Evolutionary conservation across 35 echinoderm and acorn worm species (phyloP).

Genomic region (Nesometra sesokonis): DNA sequence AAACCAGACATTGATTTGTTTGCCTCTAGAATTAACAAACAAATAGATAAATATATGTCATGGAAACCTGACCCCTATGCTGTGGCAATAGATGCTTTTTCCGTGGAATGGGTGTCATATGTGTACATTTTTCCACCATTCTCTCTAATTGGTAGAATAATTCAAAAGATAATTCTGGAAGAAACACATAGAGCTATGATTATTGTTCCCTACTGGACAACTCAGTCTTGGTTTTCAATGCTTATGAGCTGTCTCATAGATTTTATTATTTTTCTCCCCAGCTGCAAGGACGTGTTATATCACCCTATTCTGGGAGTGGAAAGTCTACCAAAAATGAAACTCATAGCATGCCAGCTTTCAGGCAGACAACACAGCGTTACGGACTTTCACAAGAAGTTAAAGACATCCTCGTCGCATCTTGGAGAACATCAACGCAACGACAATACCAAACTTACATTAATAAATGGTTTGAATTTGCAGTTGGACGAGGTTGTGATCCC

Average conservation of each 20-base stretch:
- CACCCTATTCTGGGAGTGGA: neutral
- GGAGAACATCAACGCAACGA: neutral
- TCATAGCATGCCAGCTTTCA: constrained; percentile 21
- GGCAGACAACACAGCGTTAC: constrained; percentile 4
- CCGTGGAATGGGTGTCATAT: neutral
- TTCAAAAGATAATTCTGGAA: neutral
- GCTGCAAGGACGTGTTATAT: neutral
- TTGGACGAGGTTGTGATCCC: neutral
- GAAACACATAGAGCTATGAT: neutral
- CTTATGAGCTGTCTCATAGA: constrained; percentile 5
- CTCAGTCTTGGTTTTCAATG: constrained; percentile 23
- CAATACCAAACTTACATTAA: constrained; percentile 1
- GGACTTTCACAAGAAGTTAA: neutral
- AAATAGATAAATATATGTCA: neutral
- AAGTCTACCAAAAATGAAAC: neutral
- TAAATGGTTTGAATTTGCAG: neutral
- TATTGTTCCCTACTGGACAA: constrained; percentile 7
- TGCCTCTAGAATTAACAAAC: constrained; percentile 19
- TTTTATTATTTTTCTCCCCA: neutral
- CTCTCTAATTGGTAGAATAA: neutral
- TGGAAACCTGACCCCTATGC: constrained; percentile 14
- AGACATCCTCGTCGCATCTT: constrained; percentile 8
- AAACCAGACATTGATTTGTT: constrained; percentile 24
- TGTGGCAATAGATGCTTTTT: constrained; percentile 7
- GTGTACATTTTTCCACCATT: constrained; percentile 17